Evolutionary conservation across 2,888 invertebrate species (phyloP).

Genomic region (Xanthorhoe spadicearia): DNA sequence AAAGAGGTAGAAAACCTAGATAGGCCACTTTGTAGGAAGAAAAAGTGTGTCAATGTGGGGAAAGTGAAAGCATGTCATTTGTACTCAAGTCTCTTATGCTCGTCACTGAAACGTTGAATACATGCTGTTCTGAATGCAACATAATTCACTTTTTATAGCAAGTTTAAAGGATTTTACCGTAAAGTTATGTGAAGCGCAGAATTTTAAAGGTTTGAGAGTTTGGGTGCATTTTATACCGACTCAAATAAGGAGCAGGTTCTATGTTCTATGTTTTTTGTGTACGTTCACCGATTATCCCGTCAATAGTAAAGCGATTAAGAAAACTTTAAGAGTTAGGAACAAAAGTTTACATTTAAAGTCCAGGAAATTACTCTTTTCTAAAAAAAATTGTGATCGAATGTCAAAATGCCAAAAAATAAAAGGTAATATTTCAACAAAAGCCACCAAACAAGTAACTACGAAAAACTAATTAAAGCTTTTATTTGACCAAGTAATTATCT

Average conservation of each 20-base stretch:
- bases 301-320: no score
- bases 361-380: no score
- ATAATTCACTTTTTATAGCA: conserved; percentile 14
- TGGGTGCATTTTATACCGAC: no score
- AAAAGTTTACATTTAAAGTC: no score
- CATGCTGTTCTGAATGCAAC: conserved; percentile 19
- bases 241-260: no score
- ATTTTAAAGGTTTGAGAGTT: neutral
- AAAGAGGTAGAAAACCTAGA: neutral
- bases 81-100: conserved; percentile 37
- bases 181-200: neutral
- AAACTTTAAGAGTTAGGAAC: no score
- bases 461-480: neutral
- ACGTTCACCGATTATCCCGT: no score
- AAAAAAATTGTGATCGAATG: no score
- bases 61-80: conserved; percentile 50
- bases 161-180: neutral
- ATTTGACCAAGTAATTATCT: neutral
- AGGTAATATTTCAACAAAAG: neutral
- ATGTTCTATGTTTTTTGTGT: no score
- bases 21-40: conserved; percentile 5
- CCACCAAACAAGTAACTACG: neutral
- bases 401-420: no score
- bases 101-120: conserved; percentile 41
- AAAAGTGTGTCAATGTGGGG: conserved; percentile 50